Base-by-base conservation (phyloP, 1,140 invertebrate genomes). In the Reticulitermes speratus region DNA sequence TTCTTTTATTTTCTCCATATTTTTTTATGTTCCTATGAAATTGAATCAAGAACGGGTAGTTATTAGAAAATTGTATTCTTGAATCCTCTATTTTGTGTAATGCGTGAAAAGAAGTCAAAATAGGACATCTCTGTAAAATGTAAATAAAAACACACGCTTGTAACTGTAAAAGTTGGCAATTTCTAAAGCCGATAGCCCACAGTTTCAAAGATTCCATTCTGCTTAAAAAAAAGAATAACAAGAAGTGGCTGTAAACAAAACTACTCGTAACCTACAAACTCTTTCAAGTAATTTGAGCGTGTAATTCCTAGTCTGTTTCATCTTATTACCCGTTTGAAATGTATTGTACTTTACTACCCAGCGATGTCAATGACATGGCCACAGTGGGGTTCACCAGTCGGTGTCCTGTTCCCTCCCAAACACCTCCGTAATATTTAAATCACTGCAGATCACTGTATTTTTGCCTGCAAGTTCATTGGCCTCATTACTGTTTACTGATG, bases 341-440 rank as follows among this genome's bases (percentile, higher is more conserved):
- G 14, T 75, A 2, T 75, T 75, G 3, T 75, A 75, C 25, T 16
- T 11, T n/a, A 75, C 65, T 75, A 14, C 8, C 12, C n/a, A 30
- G 25, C 6, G 65, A 30, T 75, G 65, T 75, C 65, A 75, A 75
- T 75, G 65, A 75, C 65, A 75, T 16, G 65, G 65, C 65, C n/a
- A 21, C n/a, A 12, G 65, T 30, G 6, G 7, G 11, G 65, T 30
- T 75, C 65, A 30, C 9, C 65, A 75, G 65, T 30, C 65, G 0
- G n/a, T 30, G 7, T 30, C n/a, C 65, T 30, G 65, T 30, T 75
- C 9, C 25, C 65, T 75, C 65, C 65, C 3, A 75, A 75, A 75
- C 65, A n/a, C 65, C 65, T 75, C n/a, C 65, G n/a, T 30, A 75
- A n/a, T n/a, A 75, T 75, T 75, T 75, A 30, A 75, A 75, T 30